Conservation (phyloP, 2,888 invertebrate genomes). For the Allolobophora icterica region DNA sequence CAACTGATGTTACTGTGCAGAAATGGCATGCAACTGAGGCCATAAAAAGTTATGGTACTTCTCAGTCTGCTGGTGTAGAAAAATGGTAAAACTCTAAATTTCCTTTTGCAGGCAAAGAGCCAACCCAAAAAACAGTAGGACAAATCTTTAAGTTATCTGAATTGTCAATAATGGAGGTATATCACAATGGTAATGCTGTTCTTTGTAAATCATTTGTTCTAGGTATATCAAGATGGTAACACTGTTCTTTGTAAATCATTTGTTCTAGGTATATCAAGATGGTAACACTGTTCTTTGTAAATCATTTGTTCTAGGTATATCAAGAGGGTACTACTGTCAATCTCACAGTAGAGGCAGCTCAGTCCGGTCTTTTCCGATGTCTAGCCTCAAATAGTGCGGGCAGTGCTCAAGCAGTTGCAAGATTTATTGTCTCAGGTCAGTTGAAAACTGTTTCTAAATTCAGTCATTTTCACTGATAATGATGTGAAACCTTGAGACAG, state of each 20-base stretch:
- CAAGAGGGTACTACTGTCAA: neutral
- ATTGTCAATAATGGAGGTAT: no score
- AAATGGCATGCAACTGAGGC: neutral
- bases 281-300: neutral
- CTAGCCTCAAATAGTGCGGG: neutral
- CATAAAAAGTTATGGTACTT: neutral
- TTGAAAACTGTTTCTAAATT: neutral
- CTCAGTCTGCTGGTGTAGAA: no score
- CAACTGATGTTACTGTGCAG: neutral
- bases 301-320: neutral
- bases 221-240: no score
- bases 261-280: neutral
- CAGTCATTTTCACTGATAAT: no score
- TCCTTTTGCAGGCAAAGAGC: no score
- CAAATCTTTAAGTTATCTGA: no score
- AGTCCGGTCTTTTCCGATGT: slow-evolving; percentile 7
- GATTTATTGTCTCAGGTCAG: slow-evolving; percentile 19
- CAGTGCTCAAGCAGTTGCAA: neutral
- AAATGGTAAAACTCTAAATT: no score
- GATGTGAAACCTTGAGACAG: no score
- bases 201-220: no score
- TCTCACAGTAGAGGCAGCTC: neutral
- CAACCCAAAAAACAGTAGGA: no score
- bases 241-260: no score
- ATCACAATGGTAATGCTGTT: no score